A percentile compares a stretch with the other conserved stretches of the same genome.
These are phyloP conservation scores for Lagodon rhomboides DNA, from an alignment of 2,797 vertebrate species.

Conservation along the genomic window DNA sequence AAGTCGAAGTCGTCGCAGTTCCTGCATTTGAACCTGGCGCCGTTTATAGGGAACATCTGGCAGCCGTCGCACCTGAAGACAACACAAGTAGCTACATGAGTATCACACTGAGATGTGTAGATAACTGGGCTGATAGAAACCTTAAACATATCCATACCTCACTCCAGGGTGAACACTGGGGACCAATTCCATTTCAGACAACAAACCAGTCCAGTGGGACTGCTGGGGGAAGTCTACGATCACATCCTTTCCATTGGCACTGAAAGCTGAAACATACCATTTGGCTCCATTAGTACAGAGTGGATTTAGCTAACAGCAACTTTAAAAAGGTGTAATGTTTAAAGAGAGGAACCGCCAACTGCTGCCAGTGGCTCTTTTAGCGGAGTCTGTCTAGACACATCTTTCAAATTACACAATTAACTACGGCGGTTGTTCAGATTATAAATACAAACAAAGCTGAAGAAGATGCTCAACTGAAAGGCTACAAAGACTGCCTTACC, in stretches of 20 bases:
- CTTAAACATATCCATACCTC: constrained; percentile 84
- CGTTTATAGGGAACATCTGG: constrained; percentile 99
- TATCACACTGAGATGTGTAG: background rate
- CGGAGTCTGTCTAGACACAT: too few relatives aligned
- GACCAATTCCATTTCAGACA: constrained; percentile 98
- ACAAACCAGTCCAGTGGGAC: constrained; percentile 97
- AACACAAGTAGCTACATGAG: background rate
- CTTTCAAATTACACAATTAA: background rate
- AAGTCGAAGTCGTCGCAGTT: constrained; percentile 99
- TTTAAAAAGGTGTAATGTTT: too few relatives aligned
- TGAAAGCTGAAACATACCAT: constrained; percentile 89
- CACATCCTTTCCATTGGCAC: constrained; percentile 98
- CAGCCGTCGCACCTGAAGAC: constrained; percentile 94
- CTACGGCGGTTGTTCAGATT: background rate
- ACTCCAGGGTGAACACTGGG: constrained; percentile 97
- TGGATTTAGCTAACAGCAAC: background rate
- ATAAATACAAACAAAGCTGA: background rate
- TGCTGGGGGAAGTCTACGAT: constrained; percentile 99
- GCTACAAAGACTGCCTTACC: constrained; percentile 74
- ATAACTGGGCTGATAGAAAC: background rate
- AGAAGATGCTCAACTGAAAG: background rate
- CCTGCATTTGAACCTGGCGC: constrained; percentile 96
- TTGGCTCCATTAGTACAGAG: constrained; percentile 3
- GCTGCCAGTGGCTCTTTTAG: too few relatives aligned
- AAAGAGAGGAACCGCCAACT: too few relatives aligned